A percentile compares a stretch with the other conserved stretches of the same genome.
Conservation (phyloP, 2,797 vertebrate genomes). For the Rhinogobio ventralis region DNA sequence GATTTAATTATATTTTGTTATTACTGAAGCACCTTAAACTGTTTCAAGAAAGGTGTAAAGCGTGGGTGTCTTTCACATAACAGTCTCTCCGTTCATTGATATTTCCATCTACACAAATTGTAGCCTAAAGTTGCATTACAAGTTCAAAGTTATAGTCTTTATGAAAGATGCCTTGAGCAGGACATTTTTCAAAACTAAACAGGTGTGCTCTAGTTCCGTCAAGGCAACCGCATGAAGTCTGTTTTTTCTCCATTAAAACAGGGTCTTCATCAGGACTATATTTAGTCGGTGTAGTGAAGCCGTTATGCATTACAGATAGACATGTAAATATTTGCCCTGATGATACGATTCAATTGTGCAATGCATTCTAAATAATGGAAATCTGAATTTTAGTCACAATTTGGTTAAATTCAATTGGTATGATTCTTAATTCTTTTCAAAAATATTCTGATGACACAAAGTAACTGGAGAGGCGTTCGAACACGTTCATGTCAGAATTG, state of each 20-base stretch:
- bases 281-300: slow-evolving; percentile 44
- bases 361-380: background rate
- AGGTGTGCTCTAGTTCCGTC: slow-evolving; percentile 30
- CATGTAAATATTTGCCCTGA: background rate
- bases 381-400: background rate
- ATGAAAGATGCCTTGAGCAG: slow-evolving; percentile 5
- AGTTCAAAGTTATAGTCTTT: slow-evolving; percentile 6
- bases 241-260: background rate
- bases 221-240: slow-evolving; percentile 1
- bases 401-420: background rate
- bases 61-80: background rate
- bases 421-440: background rate
- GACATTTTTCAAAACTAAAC: slow-evolving; percentile 25
- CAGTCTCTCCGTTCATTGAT: background rate
- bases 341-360: background rate
- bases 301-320: background rate
- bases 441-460: background rate
- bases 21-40: background rate
- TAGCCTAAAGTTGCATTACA: slow-evolving; percentile 10
- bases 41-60: background rate
- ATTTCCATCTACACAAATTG: slow-evolving; percentile 4
- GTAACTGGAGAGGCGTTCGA: background rate
- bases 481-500: background rate
- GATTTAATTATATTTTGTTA: background rate
- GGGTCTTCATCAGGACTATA: slow-evolving; percentile 2